Base-by-base conservation (phyloP, 2,113 vertebrate species). In the Strix aluco region DNA sequence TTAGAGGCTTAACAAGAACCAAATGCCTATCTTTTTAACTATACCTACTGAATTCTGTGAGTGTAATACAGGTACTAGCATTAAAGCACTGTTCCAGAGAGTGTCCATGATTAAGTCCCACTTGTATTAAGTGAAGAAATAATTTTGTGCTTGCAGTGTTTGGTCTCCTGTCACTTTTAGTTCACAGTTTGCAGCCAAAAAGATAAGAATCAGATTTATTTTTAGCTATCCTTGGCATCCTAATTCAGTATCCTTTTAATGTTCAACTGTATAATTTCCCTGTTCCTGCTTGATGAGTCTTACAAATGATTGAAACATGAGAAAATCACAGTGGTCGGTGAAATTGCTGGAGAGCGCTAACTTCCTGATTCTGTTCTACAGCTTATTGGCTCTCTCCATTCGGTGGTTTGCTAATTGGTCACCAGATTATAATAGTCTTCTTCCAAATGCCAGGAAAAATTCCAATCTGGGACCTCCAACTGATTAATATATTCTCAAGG, bases 401-500 rank as follows among this genome's bases (percentile, higher is more conserved):
- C 62, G 63, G 25, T 46, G 38, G 15, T 23, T 92, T 81, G 57
- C n/a, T 75, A n/a, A 85, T 59, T 0, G 1, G 47, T 55, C 59
- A 57, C 51, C 51, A 90, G 55, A 55, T 47, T 51, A 40, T 65
- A 94, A 74, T 2, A 59, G 13, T 23, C 52, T 91, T 81, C 65
- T 34, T 63, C 29, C 29, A 82, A 70, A 90, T 34, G 25, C 26
- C 1, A 1, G 40, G 54, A 73, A 86, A 92, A 88, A 59, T 22
- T 92, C 40, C 71, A 79, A 0, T 61, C 40, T 65, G 79, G 62
- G 66, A 77, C 87, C 58, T 94, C 79, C 66, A 94, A 49, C 40
- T 69, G 85, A 92, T 92, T 69, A 94, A 92, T 82, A 46, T 88
- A 88, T 80, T 88, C 92, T 93, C 44, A 40, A 52, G 81, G 66